A percentile compares a stretch with the other conserved stretches of the same genome.
Evolutionary conservation across 2,888 invertebrate genomes (phyloP).

Genomic region (Drosophila cracens): DNA sequence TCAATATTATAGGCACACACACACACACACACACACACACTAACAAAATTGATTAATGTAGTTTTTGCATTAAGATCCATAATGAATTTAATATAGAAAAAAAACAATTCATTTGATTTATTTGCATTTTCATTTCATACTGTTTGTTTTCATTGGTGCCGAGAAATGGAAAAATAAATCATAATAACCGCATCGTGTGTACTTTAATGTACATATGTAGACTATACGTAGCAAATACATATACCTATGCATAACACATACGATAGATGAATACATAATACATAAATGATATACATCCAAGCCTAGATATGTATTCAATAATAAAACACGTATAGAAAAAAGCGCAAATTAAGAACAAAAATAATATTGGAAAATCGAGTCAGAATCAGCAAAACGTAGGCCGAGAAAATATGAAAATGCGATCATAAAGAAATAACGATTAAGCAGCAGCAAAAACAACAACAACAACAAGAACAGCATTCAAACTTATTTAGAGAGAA

Average conservation of each 20-base stretch:
- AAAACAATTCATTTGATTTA: neutral
- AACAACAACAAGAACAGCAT: constrained; percentile 17
- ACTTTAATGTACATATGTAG: constrained; percentile 54
- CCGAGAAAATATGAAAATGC: constrained; percentile 21
- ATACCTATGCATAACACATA: constrained; percentile 25
- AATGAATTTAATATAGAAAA: constrained; percentile 46
- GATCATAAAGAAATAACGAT: constrained; percentile 17
- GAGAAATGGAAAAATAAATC: constrained; percentile 10
- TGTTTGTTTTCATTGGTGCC: constrained; percentile 6
- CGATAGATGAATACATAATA: constrained; percentile 39
- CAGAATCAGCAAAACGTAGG: constrained; percentile 40
- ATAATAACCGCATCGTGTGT: constrained; percentile 34
- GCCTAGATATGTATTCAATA: constrained; percentile 31
- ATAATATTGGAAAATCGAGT: constrained; percentile 19
- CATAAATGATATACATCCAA: constrained; percentile 30
- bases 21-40: constrained; percentile 29
- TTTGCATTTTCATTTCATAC: constrained; percentile 3
- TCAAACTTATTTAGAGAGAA: constrained; percentile 46
- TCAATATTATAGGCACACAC: constrained; percentile 52
- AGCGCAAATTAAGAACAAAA: constrained; percentile 58
- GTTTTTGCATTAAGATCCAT: constrained; percentile 45
- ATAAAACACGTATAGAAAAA: constrained; percentile 30
- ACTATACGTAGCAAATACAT: constrained; percentile 21
- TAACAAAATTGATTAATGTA: constrained; percentile 15
- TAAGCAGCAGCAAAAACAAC: constrained; percentile 18